These are phyloP conservation scores for Syngnathoides biaculeatus DNA, from an alignment of 2,113 vertebrate genomes.

Conservation along the genomic window DNA sequence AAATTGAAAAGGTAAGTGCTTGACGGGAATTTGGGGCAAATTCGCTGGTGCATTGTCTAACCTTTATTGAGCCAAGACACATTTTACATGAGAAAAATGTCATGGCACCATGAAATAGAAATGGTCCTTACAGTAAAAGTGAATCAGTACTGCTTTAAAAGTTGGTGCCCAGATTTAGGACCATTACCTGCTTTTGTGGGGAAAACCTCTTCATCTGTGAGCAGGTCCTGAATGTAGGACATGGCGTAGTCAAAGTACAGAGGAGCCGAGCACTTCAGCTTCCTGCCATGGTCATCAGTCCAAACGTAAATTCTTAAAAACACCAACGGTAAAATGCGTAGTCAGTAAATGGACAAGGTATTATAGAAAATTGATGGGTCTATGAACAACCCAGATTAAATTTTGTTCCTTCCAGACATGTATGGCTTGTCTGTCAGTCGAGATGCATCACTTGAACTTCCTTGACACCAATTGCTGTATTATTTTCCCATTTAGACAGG, in stretches of 20 bases:
- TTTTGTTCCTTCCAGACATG: no score
- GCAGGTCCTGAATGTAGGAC: slow-evolving; percentile 78
- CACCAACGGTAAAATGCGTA: background rate
- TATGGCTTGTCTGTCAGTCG: no score
- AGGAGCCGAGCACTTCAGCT: slow-evolving; percentile 76
- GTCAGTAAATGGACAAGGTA: background rate
- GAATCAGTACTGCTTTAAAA: background rate
- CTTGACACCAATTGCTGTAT: no score
- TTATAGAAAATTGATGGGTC: no score
- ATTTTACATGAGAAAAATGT: background rate
- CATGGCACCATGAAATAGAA: background rate
- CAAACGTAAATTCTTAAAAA: slow-evolving; percentile 68
- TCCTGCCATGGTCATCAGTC: slow-evolving; percentile 78
- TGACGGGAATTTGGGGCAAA: background rate
- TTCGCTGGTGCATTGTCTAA: no score
- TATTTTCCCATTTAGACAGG: no score
- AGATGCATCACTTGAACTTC: no score
- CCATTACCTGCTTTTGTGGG: slow-evolving; percentile 73
- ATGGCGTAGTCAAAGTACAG: slow-evolving; percentile 79
- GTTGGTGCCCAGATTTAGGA: background rate
- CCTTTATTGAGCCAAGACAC: no score
- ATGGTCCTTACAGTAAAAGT: no score
- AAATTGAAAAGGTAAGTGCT: background rate
- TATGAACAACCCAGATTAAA: no score
- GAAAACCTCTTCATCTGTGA: slow-evolving; percentile 77